Base-by-base conservation (phyloP, 2,113 vertebrate genomes). In the Pelodiscus sinensis region DNA sequence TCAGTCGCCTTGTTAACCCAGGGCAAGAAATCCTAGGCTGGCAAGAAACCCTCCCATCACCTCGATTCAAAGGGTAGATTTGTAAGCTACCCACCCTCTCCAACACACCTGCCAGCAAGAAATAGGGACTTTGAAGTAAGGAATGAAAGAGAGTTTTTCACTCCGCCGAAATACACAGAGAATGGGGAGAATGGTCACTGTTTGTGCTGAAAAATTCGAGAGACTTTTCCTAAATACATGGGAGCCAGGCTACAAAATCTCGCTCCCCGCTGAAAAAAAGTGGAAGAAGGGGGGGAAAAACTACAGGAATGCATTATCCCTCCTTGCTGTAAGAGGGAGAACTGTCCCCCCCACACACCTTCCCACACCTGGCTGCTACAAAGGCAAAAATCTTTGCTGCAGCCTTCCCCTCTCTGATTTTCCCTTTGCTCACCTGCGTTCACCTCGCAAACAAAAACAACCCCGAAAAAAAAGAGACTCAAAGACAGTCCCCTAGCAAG, bases 401-500 rank as follows among this genome's bases (percentile, higher is more conserved):
- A 93, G 90, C 93, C 94, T 86, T 51, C 79, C 83, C 77, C 88
- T 91, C 93, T 31, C 52, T 71, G 80, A 81, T 58, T 87, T 51
- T 81, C 56, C 21, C 65, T 3, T 50, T 84, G 52, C 86, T 35
- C 85, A 51, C 54, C 7, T 65, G 50, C 91, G 38, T 35, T 75
- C 84, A 57, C 87, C 91, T 79, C 0, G 9, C 77, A 4, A 3
- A 71, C 65, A 92, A 25, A 92, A 84, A 22, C 3, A 88, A 90
- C 80, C 78, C 1, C 54, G 84, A 60, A 13, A 79, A 92, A 75
- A 9, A 62, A 62, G 5, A 71, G n/a, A 35, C n/a, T 35, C 65
- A 71, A 35, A 71, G 87, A 75, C 94, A 92, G 82, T 93, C 96
- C 96, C 95, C 83, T 94, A 62, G 95, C 68, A 21, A 90, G 93